Evolutionary conservation across 2,113 vertebrate genomes (phyloP).

Genomic region (Geococcyx californianus): DNA sequence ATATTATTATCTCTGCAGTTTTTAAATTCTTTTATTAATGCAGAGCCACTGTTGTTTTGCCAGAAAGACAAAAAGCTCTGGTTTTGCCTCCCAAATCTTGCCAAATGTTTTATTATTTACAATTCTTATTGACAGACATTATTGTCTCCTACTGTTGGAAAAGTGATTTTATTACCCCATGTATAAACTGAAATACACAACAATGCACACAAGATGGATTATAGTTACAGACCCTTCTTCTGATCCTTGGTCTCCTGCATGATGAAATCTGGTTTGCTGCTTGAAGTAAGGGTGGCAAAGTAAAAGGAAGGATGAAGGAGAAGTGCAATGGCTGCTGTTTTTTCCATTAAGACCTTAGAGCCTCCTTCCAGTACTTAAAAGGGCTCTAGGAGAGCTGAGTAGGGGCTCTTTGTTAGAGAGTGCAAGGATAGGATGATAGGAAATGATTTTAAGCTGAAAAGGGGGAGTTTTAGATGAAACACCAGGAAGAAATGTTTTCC

Average conservation of each 20-base stretch:
- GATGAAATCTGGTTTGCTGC: not conserved
- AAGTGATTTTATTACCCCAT: not conserved
- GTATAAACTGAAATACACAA: not conserved
- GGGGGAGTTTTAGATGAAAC: too few relatives aligned
- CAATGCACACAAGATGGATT: not conserved
- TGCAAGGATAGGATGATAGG: too few relatives aligned
- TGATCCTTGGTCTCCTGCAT: not conserved
- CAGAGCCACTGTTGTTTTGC: not conserved
- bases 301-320: not conserved
- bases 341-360: too few relatives aligned
- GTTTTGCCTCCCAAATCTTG: not conserved
- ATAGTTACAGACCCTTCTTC: not conserved
- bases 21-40: not conserved
- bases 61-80: not conserved
- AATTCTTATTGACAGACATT: not conserved
- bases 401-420: too few relatives aligned
- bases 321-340: not conserved
- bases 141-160: rapidly evolving
- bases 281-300: not conserved
- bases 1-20: not conserved
- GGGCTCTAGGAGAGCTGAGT: too few relatives aligned
- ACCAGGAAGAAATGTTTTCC: too few relatives aligned
- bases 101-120: not conserved
- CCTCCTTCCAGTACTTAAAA: too few relatives aligned
- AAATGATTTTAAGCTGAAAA: too few relatives aligned